Evolutionary conservation across 2,888 invertebrate genomes (phyloP), one percentile per base, ranked within the genome.

Genomic region (Thymelicus lineola): DNA sequence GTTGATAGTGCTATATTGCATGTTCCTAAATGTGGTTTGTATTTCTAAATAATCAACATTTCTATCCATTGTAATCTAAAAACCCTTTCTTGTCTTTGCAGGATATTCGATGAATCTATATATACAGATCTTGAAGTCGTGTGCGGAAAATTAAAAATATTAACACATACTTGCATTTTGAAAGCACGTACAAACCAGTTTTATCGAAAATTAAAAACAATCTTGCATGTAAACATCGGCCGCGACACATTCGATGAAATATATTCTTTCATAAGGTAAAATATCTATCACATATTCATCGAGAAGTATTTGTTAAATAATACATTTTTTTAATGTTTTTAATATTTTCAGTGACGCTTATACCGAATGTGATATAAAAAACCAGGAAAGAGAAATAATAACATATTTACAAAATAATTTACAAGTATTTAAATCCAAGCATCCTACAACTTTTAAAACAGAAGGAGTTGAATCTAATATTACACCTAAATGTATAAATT

Each of bases 81-180:
- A 42, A 59, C 15, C 36, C 42, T 67, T 58, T 62, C 59, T 58
- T 66, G 79, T 85, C 82, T 82, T 94, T 93, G 71, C 93, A 95
- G 95, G 93, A 94, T 95, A 85, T 95, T 94, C 88, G 94, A 94
- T 81, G 94, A 95, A 82, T 94, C 94, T 77, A 90, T 95, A 77
- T 94, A 94, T 87, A 93, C 94, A 79, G 95, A 95, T 87, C 87
- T 95, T 84, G 94, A 95, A 86, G 91, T 95, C 85, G 91, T 93
- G 81, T 93, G 95, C 83, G 94, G 94, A 79, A 93, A 91, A 89
- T 86, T 93, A 83, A 90, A 94, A 87, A 89, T 95, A 87, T 87
- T 91, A 84, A 94, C 95, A 75, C 95, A 95, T 87, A 90, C 93
- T 84, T 95, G 95, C 84, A 94, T 95, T 79, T 82, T 95, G 81